Base-by-base conservation (phyloP, 2,888 invertebrate species). In the Malthinus flaveolus region DNA sequence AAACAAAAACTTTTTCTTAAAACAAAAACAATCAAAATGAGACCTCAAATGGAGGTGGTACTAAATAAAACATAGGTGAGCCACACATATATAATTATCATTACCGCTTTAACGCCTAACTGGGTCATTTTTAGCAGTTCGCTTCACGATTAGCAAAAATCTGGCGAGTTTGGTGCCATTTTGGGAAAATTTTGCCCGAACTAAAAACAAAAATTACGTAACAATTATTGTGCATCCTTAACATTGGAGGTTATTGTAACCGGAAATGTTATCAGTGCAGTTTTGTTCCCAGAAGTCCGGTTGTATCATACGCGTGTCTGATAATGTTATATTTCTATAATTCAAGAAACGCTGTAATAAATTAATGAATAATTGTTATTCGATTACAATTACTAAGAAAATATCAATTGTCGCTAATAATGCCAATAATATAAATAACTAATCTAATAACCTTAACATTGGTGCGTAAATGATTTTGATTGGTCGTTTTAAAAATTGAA, bases 261-360 rank as follows among this genome's bases (percentile, higher is more conserved):
- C 75, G 76, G 75, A 76, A 71, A 63, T 65, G 66, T 74, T 75
- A 73, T 75, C 74, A 70, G 70, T 75, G 72, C 74, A 73, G 74
- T 73, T 75, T 75, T 73, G 71, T 76, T 73, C 73, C 63, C 70
- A 73, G 74, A 72, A 75, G 61, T 58, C 63, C 65, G 69, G 71
- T 72, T 71, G 67, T 63, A 23, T 66, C 56, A 69, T 68, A 67
- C 70, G 69, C 72, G 65, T 65, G 66, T 47, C 52, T 54, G 63
- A 60, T 61, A n/a, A n/a, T n/a, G n/a, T n/a, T n/a, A n/a, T n/a
- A 61, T 60, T 47, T 49, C 47, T 23, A 55, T 55, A 54, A 23
- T 60, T 62, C 56, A 60, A 42, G 53, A 59, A 55, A 39, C 7
- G 13, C 45, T 34, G 2, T 15, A 15, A 15, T 15, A 33, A 15